These are phyloP conservation scores for Ichneumoninae sp. DNA, from an alignment of 2,888 invertebrate genomes.

Conservation along the genomic window DNA sequence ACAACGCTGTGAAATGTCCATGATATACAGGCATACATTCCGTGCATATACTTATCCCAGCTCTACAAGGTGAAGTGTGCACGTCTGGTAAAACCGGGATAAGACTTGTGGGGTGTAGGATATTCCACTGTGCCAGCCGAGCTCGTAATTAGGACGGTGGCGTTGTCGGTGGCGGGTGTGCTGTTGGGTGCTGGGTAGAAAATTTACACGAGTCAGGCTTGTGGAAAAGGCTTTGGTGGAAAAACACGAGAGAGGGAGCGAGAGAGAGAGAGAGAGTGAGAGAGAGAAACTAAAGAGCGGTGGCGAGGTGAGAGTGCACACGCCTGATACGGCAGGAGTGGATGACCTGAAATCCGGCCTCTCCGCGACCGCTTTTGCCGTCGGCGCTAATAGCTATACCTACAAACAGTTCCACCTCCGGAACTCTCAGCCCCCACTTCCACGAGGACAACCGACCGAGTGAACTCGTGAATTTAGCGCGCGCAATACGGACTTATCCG, in stretches of 20 bases:
- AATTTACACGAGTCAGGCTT: constrained; percentile 62
- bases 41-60: constrained; percentile 9
- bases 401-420: constrained; percentile 18
- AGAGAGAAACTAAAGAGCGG: constrained; percentile 31
- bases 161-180: constrained; percentile 43
- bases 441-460: constrained; percentile 19
- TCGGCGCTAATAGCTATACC: constrained; percentile 64
- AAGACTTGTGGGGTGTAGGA: constrained; percentile 59
- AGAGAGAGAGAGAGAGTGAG: constrained; percentile 16
- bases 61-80: constrained; percentile 31
- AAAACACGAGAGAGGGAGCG: constrained; percentile 38
- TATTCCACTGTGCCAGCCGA: constrained; percentile 49
- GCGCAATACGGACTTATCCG: constrained; percentile 52
- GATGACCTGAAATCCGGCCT: constrained; percentile 63
- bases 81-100: constrained; percentile 65
- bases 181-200: constrained; percentile 50
- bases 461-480: constrained; percentile 45
- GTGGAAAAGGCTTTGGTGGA: constrained; percentile 55
- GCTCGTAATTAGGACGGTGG: constrained; percentile 66
- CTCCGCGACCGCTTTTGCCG: constrained; percentile 54
- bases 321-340: constrained; percentile 61
- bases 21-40: constrained; percentile 2
- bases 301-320: constrained; percentile 46
- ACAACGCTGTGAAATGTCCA: constrained; percentile 7
- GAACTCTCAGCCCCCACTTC: constrained; percentile 12